A percentile compares a stretch with the other conserved stretches of the same genome.
Conservation (phyloP, 2,888 invertebrate species). For the Pandemis cinnamomeana region DNA sequence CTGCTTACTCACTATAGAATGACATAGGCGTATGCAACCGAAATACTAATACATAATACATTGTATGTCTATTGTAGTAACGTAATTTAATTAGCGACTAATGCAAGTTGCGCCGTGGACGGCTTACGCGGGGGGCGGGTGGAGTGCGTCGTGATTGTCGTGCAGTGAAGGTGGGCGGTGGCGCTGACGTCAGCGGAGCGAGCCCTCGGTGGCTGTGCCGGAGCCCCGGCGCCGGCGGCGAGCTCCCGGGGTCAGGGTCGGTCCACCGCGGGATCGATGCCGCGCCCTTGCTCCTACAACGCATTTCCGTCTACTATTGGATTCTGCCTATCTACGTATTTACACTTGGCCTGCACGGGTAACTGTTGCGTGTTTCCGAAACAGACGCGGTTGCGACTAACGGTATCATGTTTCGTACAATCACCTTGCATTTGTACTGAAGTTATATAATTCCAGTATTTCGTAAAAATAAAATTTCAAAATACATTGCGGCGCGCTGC, state of each 20-base stretch:
- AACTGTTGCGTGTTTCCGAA: conserved; percentile 40
- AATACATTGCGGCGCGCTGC: neutral
- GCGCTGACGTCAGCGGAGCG: conserved; percentile 48
- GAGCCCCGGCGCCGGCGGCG: conserved; percentile 47
- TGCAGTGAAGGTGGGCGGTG: conserved; percentile 15
- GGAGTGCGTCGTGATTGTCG: neutral
- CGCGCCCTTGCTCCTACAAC: conserved; percentile 62
- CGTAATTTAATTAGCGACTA: conserved; percentile 9
- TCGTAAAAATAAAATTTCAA: conserved; percentile 3
- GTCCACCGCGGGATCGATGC: conserved; percentile 66
- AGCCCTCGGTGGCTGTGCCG: conserved; percentile 35
- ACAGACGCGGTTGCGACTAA: conserved; percentile 31
- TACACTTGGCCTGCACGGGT: conserved; percentile 21
- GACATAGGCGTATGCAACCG: conserved; percentile 1
- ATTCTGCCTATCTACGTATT: conserved; percentile 5
- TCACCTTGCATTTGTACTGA: conserved; percentile 32
- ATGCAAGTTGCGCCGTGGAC: conserved; percentile 8
- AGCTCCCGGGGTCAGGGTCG: conserved; percentile 67
- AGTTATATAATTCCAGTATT: conserved; percentile 17
- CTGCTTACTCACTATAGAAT: conserved; percentile 1
- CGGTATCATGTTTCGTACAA: conserved; percentile 34
- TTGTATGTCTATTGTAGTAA: conserved; percentile 7
- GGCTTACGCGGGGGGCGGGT: neutral
- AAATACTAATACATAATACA: neutral
- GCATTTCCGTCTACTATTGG: conserved; percentile 18